Conservation (phyloP, 1,140 invertebrate genomes). For the Aphaenogaster rudis region DNA sequence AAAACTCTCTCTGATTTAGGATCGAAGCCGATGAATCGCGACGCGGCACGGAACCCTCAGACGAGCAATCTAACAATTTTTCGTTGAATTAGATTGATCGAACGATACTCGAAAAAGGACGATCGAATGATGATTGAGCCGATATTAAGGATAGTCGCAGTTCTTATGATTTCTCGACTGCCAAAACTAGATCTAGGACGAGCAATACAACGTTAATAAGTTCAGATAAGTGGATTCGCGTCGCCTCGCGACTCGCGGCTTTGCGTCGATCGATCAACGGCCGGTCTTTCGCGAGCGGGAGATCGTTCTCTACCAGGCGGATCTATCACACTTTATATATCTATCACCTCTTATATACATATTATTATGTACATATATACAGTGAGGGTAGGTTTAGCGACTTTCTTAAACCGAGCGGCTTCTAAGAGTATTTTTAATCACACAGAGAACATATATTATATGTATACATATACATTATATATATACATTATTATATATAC, state of each 20-base stretch:
- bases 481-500: constrained; percentile 39
- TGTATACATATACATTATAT: constrained; percentile 37
- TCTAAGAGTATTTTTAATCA: constrained; percentile 72
- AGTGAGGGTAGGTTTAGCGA: constrained; percentile 49
- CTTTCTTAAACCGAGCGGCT: constrained; percentile 63
- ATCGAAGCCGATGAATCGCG: constrained; percentile 9
- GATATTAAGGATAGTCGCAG: neutral
- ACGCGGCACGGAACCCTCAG: constrained; percentile 1
- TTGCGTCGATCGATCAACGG: constrained; percentile 51
- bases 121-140: neutral
- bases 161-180: constrained; percentile 57
- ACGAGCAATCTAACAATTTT: neutral
- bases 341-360: constrained; percentile 51
- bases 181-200: constrained; percentile 45
- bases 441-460: constrained; percentile 31
- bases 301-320: constrained; percentile 50
- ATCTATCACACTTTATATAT: constrained; percentile 70
- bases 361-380: constrained; percentile 56
- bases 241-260: constrained; percentile 25
- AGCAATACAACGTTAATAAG: constrained; percentile 49
- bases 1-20: constrained; percentile 8
- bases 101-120: neutral
- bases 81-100: constrained; percentile 25
- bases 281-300: constrained; percentile 58
- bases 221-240: constrained; percentile 28